Base-by-base conservation (phyloP, 2,113 vertebrate genomes). In the Malaclemys terrapin region DNA sequence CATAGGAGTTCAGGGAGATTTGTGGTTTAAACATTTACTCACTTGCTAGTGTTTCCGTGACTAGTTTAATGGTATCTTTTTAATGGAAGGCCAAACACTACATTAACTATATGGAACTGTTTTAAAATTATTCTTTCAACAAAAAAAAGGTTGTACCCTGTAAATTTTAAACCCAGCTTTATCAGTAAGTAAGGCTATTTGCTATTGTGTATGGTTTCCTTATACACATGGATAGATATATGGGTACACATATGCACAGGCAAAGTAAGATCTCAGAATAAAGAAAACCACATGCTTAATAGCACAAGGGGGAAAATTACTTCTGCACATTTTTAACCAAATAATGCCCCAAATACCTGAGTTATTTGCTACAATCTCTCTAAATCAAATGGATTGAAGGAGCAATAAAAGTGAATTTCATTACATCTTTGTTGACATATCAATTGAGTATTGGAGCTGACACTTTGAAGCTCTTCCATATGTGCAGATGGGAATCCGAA, bases 31-130 rank as follows among this genome's bases (percentile, higher is more conserved):
- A 94, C 94, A 89, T 97, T 96, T 97, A 89, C 96, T 97, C 95
- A 91, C 97, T 95, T 92, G 93, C 94, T 89, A 65, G 95, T 96
- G 94, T 97, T 98, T 97, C 97, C 96, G 92, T 86, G 85, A 88
- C 96, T 97, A 93, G 91, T 97, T 97, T 97, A 97, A 95, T 94
- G 88, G 96, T 96, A 97, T 98, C 93, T 97, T 97, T 98, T 95
- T 96, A 97, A 97, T 96, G 94, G 98, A 95, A 95, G 92, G 92
- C 96, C 95, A 97, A 97, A 96, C 97, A 97, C 94, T 91, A 96
- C 97, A 97, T 98, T 97, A 96, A 93, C 95, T 97, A 95, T 97
- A 90, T 94, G 96, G 91, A 96, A 95, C 89, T 82, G 76, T 42
- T 97, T 96, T 87, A 93, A 94, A 96, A 96, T 95, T 93, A 96